Base-by-base conservation (phyloP, 2,888 invertebrate genomes). In the Atethmia centrago region DNA sequence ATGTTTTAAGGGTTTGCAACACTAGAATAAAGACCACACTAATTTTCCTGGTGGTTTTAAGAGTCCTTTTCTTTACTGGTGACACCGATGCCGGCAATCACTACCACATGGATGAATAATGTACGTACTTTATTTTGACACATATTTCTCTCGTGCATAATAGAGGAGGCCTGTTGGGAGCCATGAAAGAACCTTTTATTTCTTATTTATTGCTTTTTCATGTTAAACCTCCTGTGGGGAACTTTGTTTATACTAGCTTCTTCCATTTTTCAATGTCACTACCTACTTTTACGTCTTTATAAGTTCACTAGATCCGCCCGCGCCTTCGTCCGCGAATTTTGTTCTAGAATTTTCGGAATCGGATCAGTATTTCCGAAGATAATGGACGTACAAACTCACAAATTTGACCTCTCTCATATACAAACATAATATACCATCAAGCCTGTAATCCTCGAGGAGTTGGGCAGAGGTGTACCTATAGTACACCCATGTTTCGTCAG, bases 191-290 rank as follows among this genome's bases (percentile, higher is more conserved):
- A 16, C 51, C 45, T 74, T 73, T 74, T 58, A 63, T 67, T 2
- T 67, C 42, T 58, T 67, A 63, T 80, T 80, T 80, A 80, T 74
- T 67, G 47, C 28, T 9, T 80, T 66, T 45, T 62, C 80, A 74
- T 74, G 78, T 80, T 59, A 74, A 59, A 47, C 25, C 49, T 66
- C 65, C 51, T 40, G 28, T 14, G 45, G 64, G n/a, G 47, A 78
- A 45, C 28, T 1, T 40, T 51, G 31, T 42, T 9, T 45, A 19
- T 14, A 36, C n/a, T 42, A 4, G 47, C 21, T 28, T n/a, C 14
- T 14, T 53, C n/a, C 7, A 45, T 73, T 73, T n/a, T 53, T 53
- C 21, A 53, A 36, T 74, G 45, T 63, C 28, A 58, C 36, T 36
- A 36, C 7, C 14, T 36, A 36, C 21, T 58, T 36, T 58, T 8